A percentile compares a stretch with the other conserved stretches of the same genome.
Evolutionary conservation across 2,797 vertebrate genomes (phyloP).

Genomic region (Melopsittacus undulatus): DNA sequence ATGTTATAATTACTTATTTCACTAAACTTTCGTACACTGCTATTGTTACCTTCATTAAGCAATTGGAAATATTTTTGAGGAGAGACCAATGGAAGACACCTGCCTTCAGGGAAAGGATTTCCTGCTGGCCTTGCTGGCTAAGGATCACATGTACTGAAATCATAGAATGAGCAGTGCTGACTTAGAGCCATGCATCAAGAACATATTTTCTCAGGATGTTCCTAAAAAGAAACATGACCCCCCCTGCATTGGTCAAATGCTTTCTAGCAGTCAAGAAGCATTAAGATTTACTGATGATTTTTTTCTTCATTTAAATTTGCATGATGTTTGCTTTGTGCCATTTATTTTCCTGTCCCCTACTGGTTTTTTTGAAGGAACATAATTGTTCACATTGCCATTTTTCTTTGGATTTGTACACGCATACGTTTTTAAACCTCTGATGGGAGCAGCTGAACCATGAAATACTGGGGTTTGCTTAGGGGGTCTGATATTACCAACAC

Average conservation of each 20-base stretch:
- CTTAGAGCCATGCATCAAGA: neutral
- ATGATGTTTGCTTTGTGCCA: conserved; percentile 12
- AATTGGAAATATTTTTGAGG: neutral
- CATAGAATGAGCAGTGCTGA: neutral
- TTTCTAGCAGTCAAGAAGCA: neutral
- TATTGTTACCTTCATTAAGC: neutral
- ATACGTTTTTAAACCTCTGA: conserved; percentile 32
- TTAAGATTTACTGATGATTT: neutral
- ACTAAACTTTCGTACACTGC: neutral
- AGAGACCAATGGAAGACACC: conserved; percentile 28
- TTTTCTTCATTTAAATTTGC: conserved; percentile 47
- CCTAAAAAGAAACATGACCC: neutral
- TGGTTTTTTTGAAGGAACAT: neutral
- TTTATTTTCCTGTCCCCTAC: conserved; percentile 66
- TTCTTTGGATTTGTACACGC: conserved; percentile 53
- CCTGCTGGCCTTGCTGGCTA: conserved; percentile 14
- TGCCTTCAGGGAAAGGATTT: conserved; percentile 28
- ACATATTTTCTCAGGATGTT: neutral
- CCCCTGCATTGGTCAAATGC: neutral
- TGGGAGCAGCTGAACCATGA: neutral
- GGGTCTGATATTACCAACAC: conserved; percentile 60
- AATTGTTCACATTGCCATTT: conserved; percentile 47
- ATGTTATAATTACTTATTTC: neutral
- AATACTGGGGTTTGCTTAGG: neutral
- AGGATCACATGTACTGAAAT: neutral